These are phyloP conservation scores for Poeciliopsis presidionis DNA, from an alignment of 2,797 vertebrate genomes.

Conservation along the genomic window DNA sequence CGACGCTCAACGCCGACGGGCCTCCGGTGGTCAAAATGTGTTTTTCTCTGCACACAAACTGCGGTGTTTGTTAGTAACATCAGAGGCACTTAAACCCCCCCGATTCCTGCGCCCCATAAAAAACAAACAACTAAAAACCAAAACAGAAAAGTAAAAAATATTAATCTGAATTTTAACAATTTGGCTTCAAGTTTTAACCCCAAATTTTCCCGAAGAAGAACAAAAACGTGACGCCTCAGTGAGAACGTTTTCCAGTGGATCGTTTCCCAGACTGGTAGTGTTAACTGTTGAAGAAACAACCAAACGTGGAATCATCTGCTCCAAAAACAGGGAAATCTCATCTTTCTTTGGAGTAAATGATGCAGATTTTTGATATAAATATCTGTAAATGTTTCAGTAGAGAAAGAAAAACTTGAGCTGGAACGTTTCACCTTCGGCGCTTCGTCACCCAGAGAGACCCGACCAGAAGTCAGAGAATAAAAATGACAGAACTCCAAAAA, in stretches of 20 bases:
- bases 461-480: conserved; percentile 56
- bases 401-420: conserved; percentile 2
- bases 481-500: conserved; percentile 78
- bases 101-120: conserved; percentile 69
- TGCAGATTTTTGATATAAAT: background rate
- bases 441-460: conserved; percentile 42
- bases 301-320: background rate
- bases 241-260: conserved; percentile 36
- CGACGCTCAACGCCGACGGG: background rate
- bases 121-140: conserved; percentile 49
- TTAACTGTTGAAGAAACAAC: background rate
- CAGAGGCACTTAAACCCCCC: conserved; percentile 76
- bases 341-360: background rate
- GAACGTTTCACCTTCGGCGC: conserved; percentile 16
- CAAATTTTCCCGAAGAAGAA: conserved; percentile 3
- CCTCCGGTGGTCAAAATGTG: conserved; percentile 19
- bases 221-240: conserved; percentile 50
- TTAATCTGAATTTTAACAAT: conserved; percentile 66
- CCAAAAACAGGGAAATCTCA: background rate
- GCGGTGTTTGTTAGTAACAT: conserved; percentile 68
- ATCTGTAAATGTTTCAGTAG: background rate
- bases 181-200: conserved; percentile 81
- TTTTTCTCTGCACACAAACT: conserved; percentile 40
- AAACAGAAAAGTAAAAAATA: conserved; percentile 57
- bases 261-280: background rate